phyloP scores from a whole-genome alignment of 2,797 vertebrate genomes.

The Crossoptilon crossoptilon region DNA sequence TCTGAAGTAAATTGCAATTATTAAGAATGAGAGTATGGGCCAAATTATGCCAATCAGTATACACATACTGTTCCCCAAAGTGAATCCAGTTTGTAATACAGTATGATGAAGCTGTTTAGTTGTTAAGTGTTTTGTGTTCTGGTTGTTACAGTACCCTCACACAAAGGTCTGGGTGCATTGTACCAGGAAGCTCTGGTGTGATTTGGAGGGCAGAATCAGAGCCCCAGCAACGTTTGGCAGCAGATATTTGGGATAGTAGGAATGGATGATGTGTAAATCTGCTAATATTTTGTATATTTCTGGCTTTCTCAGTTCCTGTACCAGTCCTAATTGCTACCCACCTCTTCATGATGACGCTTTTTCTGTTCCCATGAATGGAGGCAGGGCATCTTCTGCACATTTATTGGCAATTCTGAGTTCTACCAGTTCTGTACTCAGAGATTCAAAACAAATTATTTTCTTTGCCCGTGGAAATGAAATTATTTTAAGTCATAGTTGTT shows the following conservation, averaged over 20 bases:
- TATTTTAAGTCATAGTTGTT: conserved; percentile 58
- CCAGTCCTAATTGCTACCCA: conserved; percentile 27
- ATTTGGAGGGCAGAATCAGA: conserved; percentile 1
- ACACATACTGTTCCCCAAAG: neutral
- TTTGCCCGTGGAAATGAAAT: conserved; percentile 30
- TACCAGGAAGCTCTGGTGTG: neutral
- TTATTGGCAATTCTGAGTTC: conserved; percentile 8
- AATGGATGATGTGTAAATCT: neutral
- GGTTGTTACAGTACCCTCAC: neutral
- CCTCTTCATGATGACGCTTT: neutral
- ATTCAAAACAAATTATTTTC: conserved; percentile 47
- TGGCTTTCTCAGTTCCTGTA: neutral
- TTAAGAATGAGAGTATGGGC: neutral
- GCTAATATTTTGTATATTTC: conserved; percentile 11
- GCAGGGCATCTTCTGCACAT: neutral
- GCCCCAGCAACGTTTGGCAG: neutral
- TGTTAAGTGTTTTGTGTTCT: neutral
- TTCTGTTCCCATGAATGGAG: neutral
- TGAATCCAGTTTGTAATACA: neutral
- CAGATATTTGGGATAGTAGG: neutral
- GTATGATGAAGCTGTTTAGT: neutral
- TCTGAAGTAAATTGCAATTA: conserved; percentile 49
- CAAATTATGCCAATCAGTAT: neutral
- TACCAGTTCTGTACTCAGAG: conserved; percentile 10
- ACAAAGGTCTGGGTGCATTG: neutral